A percentile compares a stretch with the other conserved stretches of the same genome.
Conservation (phyloP, 2,888 invertebrate genomes). For the Nymphalis c-album region DNA sequence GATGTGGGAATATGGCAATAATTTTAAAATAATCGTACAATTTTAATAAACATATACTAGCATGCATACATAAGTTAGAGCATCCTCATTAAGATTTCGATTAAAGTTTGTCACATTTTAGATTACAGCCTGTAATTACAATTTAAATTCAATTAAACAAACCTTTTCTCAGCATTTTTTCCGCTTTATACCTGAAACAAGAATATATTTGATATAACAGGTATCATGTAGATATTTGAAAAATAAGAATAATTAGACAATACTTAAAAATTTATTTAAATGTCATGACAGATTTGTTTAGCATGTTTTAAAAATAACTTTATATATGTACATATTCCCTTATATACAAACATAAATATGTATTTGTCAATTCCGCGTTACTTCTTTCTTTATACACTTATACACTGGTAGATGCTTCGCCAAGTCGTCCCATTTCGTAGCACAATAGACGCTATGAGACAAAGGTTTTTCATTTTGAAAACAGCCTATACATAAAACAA, state of each 20-base stretch:
- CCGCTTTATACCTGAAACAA: slow-evolving; percentile 71
- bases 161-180: slow-evolving; percentile 72
- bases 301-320: no score
- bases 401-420: slow-evolving; percentile 1
- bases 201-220: slow-evolving; percentile 32
- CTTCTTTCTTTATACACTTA: slow-evolving; percentile 17
- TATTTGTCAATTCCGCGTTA: slow-evolving; percentile 7
- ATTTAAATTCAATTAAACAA: slow-evolving; percentile 40
- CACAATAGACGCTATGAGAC: slow-evolving; percentile 38
- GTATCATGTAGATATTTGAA: neutral
- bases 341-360: neutral
- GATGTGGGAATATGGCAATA: no score
- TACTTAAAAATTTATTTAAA: no score
- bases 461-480: slow-evolving; percentile 37
- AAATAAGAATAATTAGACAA: neutral
- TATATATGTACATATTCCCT: no score
- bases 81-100: no score
- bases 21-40: no score
- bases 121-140: neutral
- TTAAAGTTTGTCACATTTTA: no score
- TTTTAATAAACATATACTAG: no score
- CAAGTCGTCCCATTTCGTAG: slow-evolving; percentile 34
- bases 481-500: slow-evolving; percentile 24
- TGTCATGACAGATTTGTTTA: no score
- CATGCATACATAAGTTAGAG: no score